These are phyloP conservation scores for Drosophila eugracilis DNA, from an alignment of 1,140 invertebrate genomes.

Conservation along the genomic window DNA sequence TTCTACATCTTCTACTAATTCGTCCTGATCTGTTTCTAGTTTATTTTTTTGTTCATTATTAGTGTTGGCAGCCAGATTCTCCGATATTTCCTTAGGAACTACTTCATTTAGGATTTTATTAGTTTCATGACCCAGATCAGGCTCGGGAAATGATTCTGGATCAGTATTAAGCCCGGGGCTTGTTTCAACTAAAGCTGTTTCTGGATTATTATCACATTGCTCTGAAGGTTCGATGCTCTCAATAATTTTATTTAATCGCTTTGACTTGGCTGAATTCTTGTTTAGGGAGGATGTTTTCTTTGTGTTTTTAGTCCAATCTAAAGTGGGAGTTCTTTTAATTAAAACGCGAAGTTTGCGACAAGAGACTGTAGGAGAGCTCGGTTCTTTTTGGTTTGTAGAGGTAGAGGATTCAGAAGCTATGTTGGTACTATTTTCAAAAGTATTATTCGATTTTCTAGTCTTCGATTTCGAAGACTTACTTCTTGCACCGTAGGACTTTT, in stretches of 20 bases:
- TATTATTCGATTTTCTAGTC: background rate
- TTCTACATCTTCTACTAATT: background rate
- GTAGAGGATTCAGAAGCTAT: too few species aligned
- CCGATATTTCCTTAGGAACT: background rate
- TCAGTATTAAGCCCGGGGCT: background rate
- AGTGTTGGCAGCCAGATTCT: background rate
- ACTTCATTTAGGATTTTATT: background rate
- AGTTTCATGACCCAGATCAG: background rate
- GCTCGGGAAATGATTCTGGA: background rate
- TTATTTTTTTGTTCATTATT: background rate
- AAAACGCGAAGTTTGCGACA: conserved; percentile 52
- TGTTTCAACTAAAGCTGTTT: too few species aligned
- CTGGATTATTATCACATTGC: background rate
- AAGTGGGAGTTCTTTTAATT: conserved; percentile 29
- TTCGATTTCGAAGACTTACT: background rate
- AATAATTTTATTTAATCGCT: background rate
- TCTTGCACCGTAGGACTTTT: background rate
- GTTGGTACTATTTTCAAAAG: background rate
- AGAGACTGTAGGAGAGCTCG: conserved; percentile 5
- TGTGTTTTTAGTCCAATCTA: background rate
- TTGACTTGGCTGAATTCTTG: background rate
- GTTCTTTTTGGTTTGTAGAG: background rate
- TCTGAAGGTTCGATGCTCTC: background rate
- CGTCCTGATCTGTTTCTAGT: background rate
- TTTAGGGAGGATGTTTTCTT: background rate